phyloP scores from a whole-genome alignment of 2,113 vertebrate species.

The Myocastor coypus region DNA sequence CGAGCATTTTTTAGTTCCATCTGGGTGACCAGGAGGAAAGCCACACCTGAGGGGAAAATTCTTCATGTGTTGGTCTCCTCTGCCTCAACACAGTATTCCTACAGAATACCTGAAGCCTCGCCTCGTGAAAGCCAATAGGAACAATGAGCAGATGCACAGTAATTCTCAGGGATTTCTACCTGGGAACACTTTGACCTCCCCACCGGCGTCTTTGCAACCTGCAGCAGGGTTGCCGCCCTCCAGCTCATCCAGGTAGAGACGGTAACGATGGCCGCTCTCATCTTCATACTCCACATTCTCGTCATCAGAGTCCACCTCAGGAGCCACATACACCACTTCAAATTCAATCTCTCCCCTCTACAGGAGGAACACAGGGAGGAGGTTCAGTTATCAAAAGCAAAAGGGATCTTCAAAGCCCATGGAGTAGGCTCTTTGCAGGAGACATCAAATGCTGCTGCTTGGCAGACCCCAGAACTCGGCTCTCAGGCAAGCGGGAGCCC shows the following conservation, averaged over 20 bases:
- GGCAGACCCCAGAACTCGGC: conserved; percentile 22
- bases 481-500: neutral
- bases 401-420: neutral
- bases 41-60: neutral
- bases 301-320: conserved; percentile 98
- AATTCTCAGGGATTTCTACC: conserved; percentile 81
- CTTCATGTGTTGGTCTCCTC: neutral
- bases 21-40: neutral
- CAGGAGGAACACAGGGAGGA: conserved; percentile 45
- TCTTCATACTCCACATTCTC: conserved; percentile 99
- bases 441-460: neutral
- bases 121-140: neutral
- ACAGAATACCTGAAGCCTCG: neutral
- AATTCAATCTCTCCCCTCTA: conserved; percentile 99
- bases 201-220: conserved; percentile 85
- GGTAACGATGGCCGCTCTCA: conserved; percentile 97
- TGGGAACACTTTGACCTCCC: conserved; percentile 87
- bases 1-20: neutral
- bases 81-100: neutral
- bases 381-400: neutral
- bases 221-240: conserved; percentile 89
- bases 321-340: conserved; percentile 99
- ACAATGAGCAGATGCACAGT: neutral
- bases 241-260: conserved; percentile 97
- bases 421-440: neutral